Base-by-base conservation (phyloP, 2,888 invertebrate genomes). In the Crossocerus cetratus region DNA sequence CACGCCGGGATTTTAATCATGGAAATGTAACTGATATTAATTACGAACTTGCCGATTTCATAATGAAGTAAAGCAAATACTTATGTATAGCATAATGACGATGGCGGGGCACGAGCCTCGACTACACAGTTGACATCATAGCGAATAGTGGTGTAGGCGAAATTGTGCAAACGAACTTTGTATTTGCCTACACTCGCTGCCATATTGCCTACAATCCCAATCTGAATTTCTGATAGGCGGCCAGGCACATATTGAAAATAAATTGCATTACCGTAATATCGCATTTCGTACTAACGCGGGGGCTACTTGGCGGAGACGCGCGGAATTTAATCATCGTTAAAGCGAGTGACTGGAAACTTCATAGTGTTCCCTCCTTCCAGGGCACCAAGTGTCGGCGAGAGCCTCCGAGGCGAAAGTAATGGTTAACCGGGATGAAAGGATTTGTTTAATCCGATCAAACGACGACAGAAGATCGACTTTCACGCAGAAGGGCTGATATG, bases 1-100 rank as follows among this genome's bases (percentile, higher is more conserved):
- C 32, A 57, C 63, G 54, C 58, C 18, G 58, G 60, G 53, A 32
- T 70, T 74, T 73, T 78, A 76, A 73, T 78, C 78, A 69, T 61
- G n/a, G 59, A 71, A 74, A 70, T 69, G 69, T 77, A 74, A 65
- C 59, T 72, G 70, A 71, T 69, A 79, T 77, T 79, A 74, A 79
- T 74, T 77, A 70, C 64, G 60, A 65, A 55, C 44, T 32, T 67
- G 55, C 70, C 63, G 67, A 65, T 66, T 77, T 57, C 54, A 70
- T 44, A 72, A 72, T 61, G 68, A 68, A 68, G 55, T 56, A 72
- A 67, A 74, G 74, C 74, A 79, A 72, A 79, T 74, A 74, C 61
- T 64, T 57, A 64, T 60, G 32, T 32, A 32, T 32, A 32, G 32
- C 32, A 72, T 65, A 70, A 79, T 69, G 60, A 44, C 60, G 49